Percentiles rank a stretch among this genome's conserved stretches.
phyloP scores from a whole-genome alignment of 2,797 vertebrate genomes.

The Tiaroga cobitis region DNA sequence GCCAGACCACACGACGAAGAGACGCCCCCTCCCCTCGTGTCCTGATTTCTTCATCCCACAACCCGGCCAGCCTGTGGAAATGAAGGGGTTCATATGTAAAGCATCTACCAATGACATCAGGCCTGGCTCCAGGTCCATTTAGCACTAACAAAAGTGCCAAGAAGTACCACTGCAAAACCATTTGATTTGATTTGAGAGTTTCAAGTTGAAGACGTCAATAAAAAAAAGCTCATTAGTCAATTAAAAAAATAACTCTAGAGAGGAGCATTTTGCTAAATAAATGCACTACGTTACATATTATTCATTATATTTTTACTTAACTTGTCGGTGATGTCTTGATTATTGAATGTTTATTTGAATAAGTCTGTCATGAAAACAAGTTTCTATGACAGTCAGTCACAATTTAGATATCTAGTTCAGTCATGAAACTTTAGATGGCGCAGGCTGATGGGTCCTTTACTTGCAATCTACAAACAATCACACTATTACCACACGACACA shows the following conservation, averaged over 20 bases:
- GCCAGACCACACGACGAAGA: conserved; percentile 85
- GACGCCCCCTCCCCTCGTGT: conserved; percentile 83
- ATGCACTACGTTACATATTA: neutral
- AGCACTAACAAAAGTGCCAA: neutral
- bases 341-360: neutral
- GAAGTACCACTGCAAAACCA: neutral
- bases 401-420: neutral
- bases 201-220: neutral
- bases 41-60: conserved; percentile 87
- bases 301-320: neutral
- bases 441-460: neutral
- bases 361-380: neutral
- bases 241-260: neutral
- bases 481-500: no score
- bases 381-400: neutral
- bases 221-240: neutral
- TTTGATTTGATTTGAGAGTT: neutral
- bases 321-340: neutral
- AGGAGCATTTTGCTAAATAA: no score
- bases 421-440: neutral
- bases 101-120: neutral
- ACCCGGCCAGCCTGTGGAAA: conserved; percentile 79
- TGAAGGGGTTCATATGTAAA: neutral
- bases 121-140: neutral
- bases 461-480: neutral